These are phyloP conservation scores for Lithophane socia DNA, from an alignment of 2,888 invertebrate species.

Conservation along the genomic window DNA sequence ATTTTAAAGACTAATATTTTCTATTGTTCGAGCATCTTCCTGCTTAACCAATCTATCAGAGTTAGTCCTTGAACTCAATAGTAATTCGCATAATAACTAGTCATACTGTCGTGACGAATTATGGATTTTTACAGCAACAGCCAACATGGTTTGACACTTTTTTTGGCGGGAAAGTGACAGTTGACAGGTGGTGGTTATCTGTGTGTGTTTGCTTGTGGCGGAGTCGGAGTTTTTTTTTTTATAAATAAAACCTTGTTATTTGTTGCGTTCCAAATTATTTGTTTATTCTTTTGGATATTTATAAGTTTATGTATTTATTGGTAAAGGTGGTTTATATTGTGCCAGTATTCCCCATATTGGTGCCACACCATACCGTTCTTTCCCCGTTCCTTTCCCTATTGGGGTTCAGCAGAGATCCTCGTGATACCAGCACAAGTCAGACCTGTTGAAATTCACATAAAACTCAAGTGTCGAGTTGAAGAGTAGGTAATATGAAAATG, in stretches of 20 bases:
- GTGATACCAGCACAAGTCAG: conserved; percentile 9
- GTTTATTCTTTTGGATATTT: conserved; percentile 57
- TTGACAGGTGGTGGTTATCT: conserved; percentile 64
- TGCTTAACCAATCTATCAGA: not conserved
- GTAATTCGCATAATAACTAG: conserved; percentile 44
- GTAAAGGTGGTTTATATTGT: conserved; percentile 51
- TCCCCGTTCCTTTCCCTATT: conserved; percentile 51
- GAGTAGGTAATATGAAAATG: not conserved
- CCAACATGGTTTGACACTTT: conserved; percentile 27
- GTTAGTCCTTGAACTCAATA: not conserved
- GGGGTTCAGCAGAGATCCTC: conserved; percentile 12
- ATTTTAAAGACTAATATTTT: not conserved
- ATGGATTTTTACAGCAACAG: conserved; percentile 51
- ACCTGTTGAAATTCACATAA: conserved; percentile 11
- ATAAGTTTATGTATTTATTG: conserved; percentile 65
- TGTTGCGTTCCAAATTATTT: conserved; percentile 61
- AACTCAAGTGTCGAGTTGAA: not conserved
- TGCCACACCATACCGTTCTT: conserved; percentile 48
- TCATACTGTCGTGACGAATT: conserved; percentile 23
- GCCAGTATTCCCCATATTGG: conserved; percentile 45
- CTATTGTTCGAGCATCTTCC: not conserved
- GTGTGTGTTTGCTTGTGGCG: conserved; percentile 49
- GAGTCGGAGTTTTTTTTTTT: conserved; percentile 31
- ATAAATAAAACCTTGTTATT: conserved; percentile 45
- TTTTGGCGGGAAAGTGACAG: conserved; percentile 62